These are phyloP conservation scores for Plumapathes pennacea DNA, from an alignment of 92 coral and sea anemone species.

Conservation along the genomic window DNA sequence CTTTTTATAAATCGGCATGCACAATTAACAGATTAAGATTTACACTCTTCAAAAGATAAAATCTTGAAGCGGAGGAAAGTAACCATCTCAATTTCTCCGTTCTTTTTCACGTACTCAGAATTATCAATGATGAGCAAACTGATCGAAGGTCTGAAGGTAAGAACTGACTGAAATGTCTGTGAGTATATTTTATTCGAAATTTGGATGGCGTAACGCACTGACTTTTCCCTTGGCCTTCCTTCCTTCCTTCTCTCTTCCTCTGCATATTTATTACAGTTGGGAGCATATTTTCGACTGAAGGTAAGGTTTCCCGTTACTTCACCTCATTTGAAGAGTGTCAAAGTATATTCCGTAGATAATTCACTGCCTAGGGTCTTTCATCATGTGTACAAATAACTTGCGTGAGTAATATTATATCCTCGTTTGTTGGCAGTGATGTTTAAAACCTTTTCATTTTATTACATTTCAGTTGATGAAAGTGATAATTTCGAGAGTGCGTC, in stretches of 20 bases:
- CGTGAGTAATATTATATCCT: too few species aligned
- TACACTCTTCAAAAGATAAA: too few species aligned
- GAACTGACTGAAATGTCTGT: background rate
- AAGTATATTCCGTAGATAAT: too few species aligned
- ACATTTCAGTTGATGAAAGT: constrained; percentile 54
- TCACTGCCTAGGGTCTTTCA: too few species aligned
- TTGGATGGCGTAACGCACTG: background rate
- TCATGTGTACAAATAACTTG: too few species aligned
- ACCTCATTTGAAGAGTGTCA: too few species aligned
- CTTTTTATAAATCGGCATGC: too few species aligned
- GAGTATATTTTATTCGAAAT: too few species aligned
- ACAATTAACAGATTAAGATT: too few species aligned
- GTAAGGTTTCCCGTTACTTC: too few species aligned
- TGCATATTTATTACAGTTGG: constrained; percentile 40
- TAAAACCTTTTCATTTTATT: background rate
- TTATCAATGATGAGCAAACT: constrained; percentile 67
- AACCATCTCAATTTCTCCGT: background rate
- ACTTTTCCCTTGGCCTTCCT: background rate
- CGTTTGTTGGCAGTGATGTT: too few species aligned
- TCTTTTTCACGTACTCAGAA: constrained; percentile 24
- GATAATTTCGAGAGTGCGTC: constrained; percentile 81
- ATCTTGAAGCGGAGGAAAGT: too few species aligned
- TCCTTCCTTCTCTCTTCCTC: background rate
- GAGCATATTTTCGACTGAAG: constrained; percentile 31
- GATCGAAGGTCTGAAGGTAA: constrained; percentile 74